Percentiles rank a stretch among this genome's conserved stretches.
These are phyloP conservation scores for Lasius fuliginosus DNA, from an alignment of 2,888 invertebrate species.

Conservation along the genomic window DNA sequence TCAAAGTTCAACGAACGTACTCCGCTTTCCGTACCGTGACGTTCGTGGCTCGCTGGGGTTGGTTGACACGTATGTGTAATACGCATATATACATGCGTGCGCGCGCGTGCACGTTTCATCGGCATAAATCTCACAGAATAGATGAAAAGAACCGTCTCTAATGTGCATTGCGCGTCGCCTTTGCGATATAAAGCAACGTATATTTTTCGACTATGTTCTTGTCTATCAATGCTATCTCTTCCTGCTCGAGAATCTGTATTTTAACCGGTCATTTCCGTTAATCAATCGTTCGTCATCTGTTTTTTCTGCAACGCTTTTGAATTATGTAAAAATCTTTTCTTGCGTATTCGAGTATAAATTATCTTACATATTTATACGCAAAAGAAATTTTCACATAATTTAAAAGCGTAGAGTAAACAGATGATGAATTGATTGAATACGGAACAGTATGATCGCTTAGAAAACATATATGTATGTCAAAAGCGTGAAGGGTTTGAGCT, in stretches of 20 bases:
- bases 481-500: background rate
- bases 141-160: constrained; percentile 56
- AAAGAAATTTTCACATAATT: background rate
- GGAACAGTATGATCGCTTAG: background rate
- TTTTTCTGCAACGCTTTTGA: background rate
- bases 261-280: background rate
- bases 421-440: background rate
- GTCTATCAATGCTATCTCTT: constrained; percentile 24
- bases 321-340: background rate
- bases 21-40: constrained; percentile 25
- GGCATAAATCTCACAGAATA: constrained; percentile 47
- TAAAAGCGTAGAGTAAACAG: background rate
- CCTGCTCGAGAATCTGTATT: constrained; percentile 10
- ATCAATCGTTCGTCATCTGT: background rate
- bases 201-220: background rate
- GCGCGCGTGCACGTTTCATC: background rate
- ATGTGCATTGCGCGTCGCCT: constrained; percentile 11
- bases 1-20: constrained; percentile 75
- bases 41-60: constrained; percentile 30
- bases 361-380: background rate
- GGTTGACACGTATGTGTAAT: constrained; percentile 7
- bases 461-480: background rate
- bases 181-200: background rate
- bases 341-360: background rate
- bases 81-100: background rate